Base-by-base conservation (phyloP, 2,797 vertebrate genomes). In the Orientallactaga sibirica region DNA sequence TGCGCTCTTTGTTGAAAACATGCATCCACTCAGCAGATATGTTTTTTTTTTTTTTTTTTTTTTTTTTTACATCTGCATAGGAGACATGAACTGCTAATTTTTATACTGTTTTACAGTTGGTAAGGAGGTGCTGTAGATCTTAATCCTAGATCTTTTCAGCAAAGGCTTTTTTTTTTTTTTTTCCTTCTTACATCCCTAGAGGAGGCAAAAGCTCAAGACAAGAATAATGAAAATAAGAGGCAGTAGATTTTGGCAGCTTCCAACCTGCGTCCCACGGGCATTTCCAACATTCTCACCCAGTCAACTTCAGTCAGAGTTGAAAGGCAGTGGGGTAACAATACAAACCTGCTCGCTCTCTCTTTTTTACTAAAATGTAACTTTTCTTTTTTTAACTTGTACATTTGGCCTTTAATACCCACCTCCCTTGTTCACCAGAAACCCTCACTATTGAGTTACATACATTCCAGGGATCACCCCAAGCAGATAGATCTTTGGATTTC, bases 211-310 rank as follows among this genome's bases (percentile, higher is more conserved):
- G 7, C 8, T 27, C 48, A 86, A 19, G 9, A 71, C 24, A 52
- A 93, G 12, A 79, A 67, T 15, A 66, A 92, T 73, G 29, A 81
- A 61, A 79, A 82, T 71, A 58, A 9, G 82, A 86, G 19, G 70
- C 29, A 52, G 67, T 58, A 67, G 15, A 71, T 75, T 86, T 81
- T 33, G 33, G 4, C 41, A 58, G 5, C 16, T 78, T 92, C 64
- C 84, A 68, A 88, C 20, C 18, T 71, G 10, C 22, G 84, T 62
- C 24, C 5, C 25, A 6, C 20, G 41, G 55, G 81, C 15, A 27
- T 18, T 22, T 43, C 82, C 78, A 85, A n/a, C 58, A 71, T 25
- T 83, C 25, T 58, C 66, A 37, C n/a, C 2, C n/a, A 29, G 48
- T 66, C 33, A 1, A n/a, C 37, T 70, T 83, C 33, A 66, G 2